Evolutionary conservation across 1,140 invertebrate species (phyloP), one percentile per base, ranked within the genome.

Genomic region (Lasaia peninsularis): DNA sequence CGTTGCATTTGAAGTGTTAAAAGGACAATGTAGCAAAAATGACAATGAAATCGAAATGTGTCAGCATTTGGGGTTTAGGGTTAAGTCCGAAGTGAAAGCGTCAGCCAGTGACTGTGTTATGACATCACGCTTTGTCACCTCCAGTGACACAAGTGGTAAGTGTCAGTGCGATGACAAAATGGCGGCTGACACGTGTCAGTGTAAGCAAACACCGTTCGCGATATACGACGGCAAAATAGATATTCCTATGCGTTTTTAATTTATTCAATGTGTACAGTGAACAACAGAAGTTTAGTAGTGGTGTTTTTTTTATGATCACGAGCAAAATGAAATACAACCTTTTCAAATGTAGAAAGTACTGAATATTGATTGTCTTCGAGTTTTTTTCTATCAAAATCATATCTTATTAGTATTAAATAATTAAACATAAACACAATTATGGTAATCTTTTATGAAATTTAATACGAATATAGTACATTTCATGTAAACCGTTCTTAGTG

Each of bases 191-290:
- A 14, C 14, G 16, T 44, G 55, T 44, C 60, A 62, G 8, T 56
- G 37, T 40, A 40, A 40, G 10, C 21, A 54, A 58, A 55, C 61
- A 56, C 65, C 62, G 52, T 73, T 63, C 60, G 67, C 63, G 44
- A 71, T 73, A 53, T 68, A 68, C 56, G 71, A 69, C 48, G 65
- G 71, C 40, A 69, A 70, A 72, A 68, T 75, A 48, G 62, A 74
- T 71, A 75, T 78, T 68, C 67, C 71, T 67, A 62, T 68, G 56
- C 51, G 62, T 70, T 67, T 71, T 11, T 69, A 69, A 63, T 58
- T 67, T 63, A 48, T 62, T 60, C 58, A 35, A 58, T 71, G 21
- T 65, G 40, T 48, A 48, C 40, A 48, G 40, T 48, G 18, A 48
- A 48, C 40, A 48, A 48, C 40, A 48, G 5, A 48, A 48, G 44